Evolutionary conservation across 2,888 invertebrate species (phyloP).

Genomic region (Aquatica leii): DNA sequence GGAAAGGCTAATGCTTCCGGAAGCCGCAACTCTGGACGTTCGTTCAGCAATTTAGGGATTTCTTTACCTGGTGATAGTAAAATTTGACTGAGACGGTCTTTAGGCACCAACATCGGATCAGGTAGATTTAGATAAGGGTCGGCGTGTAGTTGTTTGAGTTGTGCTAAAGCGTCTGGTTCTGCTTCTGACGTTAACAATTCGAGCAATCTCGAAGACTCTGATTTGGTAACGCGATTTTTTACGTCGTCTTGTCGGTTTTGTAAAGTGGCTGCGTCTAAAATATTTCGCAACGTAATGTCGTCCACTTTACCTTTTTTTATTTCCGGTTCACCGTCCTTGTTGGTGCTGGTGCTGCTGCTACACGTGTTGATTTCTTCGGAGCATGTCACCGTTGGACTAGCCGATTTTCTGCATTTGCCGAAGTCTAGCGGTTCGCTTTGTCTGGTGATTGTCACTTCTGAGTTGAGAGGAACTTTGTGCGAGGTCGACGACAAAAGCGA

Average conservation of each 20-base stretch:
- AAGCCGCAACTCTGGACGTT: slow-evolving; percentile 75
- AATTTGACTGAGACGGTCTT: slow-evolving; percentile 75
- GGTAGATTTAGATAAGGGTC: slow-evolving; percentile 77
- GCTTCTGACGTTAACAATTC: slow-evolving; percentile 61
- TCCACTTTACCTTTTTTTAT: slow-evolving; percentile 64
- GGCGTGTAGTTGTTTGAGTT: slow-evolving; percentile 73
- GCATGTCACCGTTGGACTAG: slow-evolving; percentile 78
- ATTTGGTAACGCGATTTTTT: slow-evolving; percentile 41
- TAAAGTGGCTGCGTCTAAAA: slow-evolving; percentile 58
- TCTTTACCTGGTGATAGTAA: slow-evolving; percentile 77
- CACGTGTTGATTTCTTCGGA: slow-evolving; percentile 75
- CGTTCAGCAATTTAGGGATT: slow-evolving; percentile 76
- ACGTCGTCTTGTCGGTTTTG: slow-evolving; percentile 55
- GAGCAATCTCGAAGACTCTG: slow-evolving; percentile 58
- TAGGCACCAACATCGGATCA: slow-evolving; percentile 82
- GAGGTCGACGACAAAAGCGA: slow-evolving; percentile 67
- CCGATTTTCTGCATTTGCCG: slow-evolving; percentile 72
- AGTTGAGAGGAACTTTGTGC: slow-evolving; percentile 65
- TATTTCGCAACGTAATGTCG: slow-evolving; percentile 62
- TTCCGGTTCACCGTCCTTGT: slow-evolving; percentile 54
- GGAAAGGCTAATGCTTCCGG: slow-evolving; percentile 79
- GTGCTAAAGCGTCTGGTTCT: slow-evolving; percentile 73
- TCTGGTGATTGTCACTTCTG: slow-evolving; percentile 63
- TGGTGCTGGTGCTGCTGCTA: slow-evolving; percentile 40
- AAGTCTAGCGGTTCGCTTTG: slow-evolving; percentile 76